Evolutionary conservation across 2,113 vertebrate genomes (phyloP).

Genomic region (Elgaria multicarinata): DNA sequence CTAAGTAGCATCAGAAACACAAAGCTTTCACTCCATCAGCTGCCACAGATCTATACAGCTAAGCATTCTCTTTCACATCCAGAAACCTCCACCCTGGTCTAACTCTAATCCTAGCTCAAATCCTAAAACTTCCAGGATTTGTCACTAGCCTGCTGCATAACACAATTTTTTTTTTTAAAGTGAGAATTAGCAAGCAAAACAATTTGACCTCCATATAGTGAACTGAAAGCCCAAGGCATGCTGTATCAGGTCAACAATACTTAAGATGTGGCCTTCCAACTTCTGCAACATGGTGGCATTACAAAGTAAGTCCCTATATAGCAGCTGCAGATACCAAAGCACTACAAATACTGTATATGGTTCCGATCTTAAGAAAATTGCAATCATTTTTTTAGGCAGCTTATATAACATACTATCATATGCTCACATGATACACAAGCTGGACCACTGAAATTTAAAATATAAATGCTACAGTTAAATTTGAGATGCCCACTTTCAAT

Average conservation of each 20-base stretch:
- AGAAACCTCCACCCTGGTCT: not conserved
- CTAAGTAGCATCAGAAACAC: not conserved
- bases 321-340: not conserved
- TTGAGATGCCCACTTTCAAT: not conserved
- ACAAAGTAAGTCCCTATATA: not conserved
- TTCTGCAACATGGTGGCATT: not conserved
- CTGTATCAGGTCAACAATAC: not conserved
- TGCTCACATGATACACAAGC: not conserved
- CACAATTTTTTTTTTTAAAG: constrained; percentile 25
- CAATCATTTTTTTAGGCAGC: constrained; percentile 19
- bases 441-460: not conserved
- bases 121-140: not conserved
- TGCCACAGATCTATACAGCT: not conserved
- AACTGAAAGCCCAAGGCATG: not conserved
- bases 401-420: constrained; percentile 1
- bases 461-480: not conserved
- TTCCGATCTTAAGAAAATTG: not conserved
- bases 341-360: not conserved
- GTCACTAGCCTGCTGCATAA: not conserved
- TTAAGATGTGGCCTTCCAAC: not conserved
- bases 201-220: not conserved
- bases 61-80: not conserved
- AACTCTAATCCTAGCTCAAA: not conserved
- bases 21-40: not conserved
- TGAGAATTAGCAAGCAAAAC: constrained; percentile 6